A percentile compares a stretch with the other conserved stretches of the same genome.
These are phyloP conservation scores for Dendroctonus ponderosae DNA, from an alignment of 1,140 invertebrate genomes.

Conservation along the genomic window DNA sequence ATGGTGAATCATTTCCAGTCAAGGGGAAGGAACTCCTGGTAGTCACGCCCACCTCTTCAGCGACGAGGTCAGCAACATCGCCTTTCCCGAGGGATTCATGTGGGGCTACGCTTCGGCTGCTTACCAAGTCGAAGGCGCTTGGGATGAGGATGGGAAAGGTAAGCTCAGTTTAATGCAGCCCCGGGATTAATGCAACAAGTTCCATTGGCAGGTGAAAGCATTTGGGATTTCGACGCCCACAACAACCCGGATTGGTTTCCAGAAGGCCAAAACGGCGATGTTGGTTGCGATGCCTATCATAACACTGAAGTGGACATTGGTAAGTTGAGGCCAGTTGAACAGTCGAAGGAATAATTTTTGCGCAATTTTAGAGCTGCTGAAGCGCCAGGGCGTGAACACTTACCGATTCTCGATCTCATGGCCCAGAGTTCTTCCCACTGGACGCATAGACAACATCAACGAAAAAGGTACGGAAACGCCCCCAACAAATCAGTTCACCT, in stretches of 20 bases:
- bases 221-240: constrained; percentile 61
- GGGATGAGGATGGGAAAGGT: constrained; percentile 55
- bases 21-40: background rate
- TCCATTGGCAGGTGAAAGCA: constrained; percentile 41
- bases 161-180: background rate
- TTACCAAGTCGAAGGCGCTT: constrained; percentile 61
- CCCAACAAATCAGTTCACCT: constrained; percentile 1
- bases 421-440: constrained; percentile 48
- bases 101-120: constrained; percentile 56
- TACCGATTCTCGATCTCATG: constrained; percentile 63
- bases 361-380: constrained; percentile 41
- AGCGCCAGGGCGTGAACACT: constrained; percentile 52
- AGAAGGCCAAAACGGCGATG: constrained; percentile 56
- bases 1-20: too few species aligned
- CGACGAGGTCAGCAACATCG: constrained; percentile 32
- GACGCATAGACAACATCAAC: constrained; percentile 53
- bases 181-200: background rate
- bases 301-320: constrained; percentile 57
- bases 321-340: background rate
- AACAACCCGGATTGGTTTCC: constrained; percentile 52
- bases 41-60: constrained; percentile 8
- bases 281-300: constrained; percentile 60
- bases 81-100: constrained; percentile 54
- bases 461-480: constrained; percentile 48
- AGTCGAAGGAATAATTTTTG: background rate